A percentile compares a stretch with the other conserved stretches of the same genome.
These are phyloP conservation scores for Acanthosoma haemorrhoidale DNA, from an alignment of 2,888 invertebrate species.

Conservation along the genomic window DNA sequence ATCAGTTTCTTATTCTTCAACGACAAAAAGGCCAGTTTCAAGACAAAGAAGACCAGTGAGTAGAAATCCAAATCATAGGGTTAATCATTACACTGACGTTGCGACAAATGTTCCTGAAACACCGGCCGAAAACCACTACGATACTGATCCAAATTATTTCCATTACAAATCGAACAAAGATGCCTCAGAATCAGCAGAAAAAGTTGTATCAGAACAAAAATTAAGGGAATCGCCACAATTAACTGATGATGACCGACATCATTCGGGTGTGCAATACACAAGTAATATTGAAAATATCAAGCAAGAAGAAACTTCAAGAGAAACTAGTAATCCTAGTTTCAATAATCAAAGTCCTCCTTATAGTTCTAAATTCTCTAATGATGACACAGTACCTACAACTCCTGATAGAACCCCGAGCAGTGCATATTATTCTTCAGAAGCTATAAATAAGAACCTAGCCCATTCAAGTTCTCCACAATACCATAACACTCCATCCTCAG, in stretches of 20 bases:
- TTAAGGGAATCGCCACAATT: not conserved
- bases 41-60: conserved; percentile 49
- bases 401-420: not conserved
- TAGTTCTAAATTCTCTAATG: not conserved
- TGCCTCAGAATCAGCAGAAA: not conserved
- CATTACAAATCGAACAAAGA: not conserved
- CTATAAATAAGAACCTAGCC: not conserved
- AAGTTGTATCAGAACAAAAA: not conserved
- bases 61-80: conserved; percentile 40
- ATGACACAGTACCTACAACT: not conserved
- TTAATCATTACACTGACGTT: not conserved
- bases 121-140: not conserved
- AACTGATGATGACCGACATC: not conserved
- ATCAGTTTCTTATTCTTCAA: conserved; percentile 40
- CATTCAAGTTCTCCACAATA: conserved; percentile 3
- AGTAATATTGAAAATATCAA: not conserved
- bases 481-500: not conserved
- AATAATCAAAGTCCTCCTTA: not conserved
- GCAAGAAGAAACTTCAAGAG: not conserved
- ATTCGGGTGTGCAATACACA: not conserved
- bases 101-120: not conserved
- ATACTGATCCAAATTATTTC: not conserved
- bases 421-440: not conserved
- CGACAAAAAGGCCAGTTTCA: conserved; percentile 46
- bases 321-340: not conserved